Conservation (phyloP, 2,888 invertebrate genomes). For the Limnephilus auricula region DNA sequence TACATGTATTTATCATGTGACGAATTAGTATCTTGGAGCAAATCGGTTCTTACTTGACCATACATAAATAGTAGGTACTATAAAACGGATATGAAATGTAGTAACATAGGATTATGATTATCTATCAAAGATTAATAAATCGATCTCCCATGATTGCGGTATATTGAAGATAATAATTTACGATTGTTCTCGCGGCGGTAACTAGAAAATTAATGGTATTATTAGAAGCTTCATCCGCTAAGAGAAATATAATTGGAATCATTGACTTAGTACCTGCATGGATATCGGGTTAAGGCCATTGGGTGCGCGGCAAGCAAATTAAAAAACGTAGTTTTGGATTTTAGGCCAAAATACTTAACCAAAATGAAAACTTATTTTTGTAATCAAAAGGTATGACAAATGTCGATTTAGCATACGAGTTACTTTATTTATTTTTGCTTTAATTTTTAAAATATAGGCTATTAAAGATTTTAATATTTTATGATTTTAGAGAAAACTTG, state of each 20-base stretch:
- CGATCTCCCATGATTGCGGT: not conserved
- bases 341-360: no score
- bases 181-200: not conserved
- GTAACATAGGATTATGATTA: not conserved
- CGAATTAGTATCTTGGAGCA: no score
- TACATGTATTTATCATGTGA: no score
- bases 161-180: not conserved
- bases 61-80: not conserved
- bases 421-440: no score
- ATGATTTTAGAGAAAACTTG: no score
- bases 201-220: not conserved
- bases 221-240: not conserved
- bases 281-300: not conserved
- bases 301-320: no score
- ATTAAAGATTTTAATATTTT: no score
- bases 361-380: no score
- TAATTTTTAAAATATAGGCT: no score
- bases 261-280: not conserved
- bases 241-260: not conserved
- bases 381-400: no score
- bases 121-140: not conserved
- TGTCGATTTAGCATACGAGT: no score
- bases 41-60: not conserved
- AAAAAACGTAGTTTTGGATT: no score
- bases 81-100: not conserved